These are phyloP conservation scores for Neotoma lepida DNA, from an alignment of 2,113 vertebrate genomes.

Conservation along the genomic window DNA sequence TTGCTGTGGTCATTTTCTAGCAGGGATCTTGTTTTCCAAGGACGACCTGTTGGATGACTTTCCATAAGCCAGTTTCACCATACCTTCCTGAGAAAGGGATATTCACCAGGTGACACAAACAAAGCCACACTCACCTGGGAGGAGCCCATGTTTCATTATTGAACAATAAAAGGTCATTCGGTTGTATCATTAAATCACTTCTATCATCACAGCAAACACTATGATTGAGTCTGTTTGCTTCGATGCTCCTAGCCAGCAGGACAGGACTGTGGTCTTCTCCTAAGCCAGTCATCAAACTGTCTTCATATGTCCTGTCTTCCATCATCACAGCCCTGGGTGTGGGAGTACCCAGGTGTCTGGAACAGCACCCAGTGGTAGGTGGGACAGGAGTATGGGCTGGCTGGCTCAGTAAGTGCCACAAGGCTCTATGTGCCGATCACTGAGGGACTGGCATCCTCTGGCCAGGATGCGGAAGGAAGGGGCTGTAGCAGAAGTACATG, in stretches of 20 bases:
- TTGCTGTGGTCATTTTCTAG: slow-evolving; percentile 3
- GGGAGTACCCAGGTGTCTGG: not conserved
- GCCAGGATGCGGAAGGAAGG: not conserved
- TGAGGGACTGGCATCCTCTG: not conserved
- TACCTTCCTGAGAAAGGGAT: slow-evolving; percentile 61
- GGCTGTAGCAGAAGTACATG: not conserved
- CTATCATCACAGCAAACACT: slow-evolving; percentile 12
- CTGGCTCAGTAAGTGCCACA: not conserved
- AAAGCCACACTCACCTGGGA: slow-evolving; percentile 57
- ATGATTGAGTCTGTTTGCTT: not conserved
- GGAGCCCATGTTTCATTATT: slow-evolving; percentile 50
- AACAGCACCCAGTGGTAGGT: not conserved
- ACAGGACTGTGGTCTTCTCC: not conserved
- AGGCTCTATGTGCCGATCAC: not conserved
- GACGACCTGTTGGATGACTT: slow-evolving; percentile 56
- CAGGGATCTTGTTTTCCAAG: slow-evolving; percentile 37
- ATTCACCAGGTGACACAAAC: slow-evolving; percentile 44
- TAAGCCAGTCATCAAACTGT: not conserved
- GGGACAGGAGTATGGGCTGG: not conserved
- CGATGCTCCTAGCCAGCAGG: not conserved
- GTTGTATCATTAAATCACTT: slow-evolving; percentile 30
- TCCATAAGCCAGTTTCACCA: slow-evolving; percentile 44
- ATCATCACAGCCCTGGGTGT: not conserved
- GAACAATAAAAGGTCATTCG: slow-evolving; percentile 56
- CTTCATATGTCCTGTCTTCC: not conserved